phyloP scores from a whole-genome alignment of 2,113 vertebrate genomes.

The Cacatua alba region DNA sequence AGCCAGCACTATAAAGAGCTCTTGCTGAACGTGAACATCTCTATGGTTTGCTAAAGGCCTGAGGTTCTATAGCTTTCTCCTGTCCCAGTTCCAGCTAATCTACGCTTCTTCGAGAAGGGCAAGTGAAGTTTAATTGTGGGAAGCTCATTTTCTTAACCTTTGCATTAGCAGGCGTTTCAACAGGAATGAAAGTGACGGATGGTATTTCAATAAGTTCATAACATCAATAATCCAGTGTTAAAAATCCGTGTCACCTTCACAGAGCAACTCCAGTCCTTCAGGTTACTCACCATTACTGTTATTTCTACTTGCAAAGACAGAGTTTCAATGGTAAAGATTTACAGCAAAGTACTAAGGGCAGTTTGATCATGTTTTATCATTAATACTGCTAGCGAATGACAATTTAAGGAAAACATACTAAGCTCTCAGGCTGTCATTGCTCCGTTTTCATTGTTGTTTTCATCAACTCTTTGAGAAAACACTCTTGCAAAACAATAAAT shows the following conservation, averaged over 20 bases:
- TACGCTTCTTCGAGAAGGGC: neutral
- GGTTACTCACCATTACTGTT: neutral
- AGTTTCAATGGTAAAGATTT: neutral
- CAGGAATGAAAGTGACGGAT: constrained; percentile 30
- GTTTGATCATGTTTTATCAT: neutral
- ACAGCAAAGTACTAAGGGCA: neutral
- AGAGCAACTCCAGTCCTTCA: neutral
- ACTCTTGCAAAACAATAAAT: neutral
- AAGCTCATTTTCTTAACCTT: constrained; percentile 52
- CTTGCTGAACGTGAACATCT: neutral
- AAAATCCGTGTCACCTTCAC: constrained; percentile 4
- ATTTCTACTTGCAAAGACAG: constrained; percentile 32
- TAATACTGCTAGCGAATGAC: neutral
- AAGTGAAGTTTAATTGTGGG: neutral
- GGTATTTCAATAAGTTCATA: neutral
- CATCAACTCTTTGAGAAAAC: neutral
- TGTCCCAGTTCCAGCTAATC: neutral
- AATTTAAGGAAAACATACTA: neutral
- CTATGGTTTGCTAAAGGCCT: neutral
- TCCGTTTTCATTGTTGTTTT: neutral
- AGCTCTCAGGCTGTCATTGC: neutral
- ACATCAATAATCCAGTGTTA: neutral
- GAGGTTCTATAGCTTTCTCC: neutral
- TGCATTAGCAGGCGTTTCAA: constrained; percentile 1
- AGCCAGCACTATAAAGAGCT: neutral